Percentiles rank a stretch among this genome's conserved stretches.
Conservation (phyloP, 2,113 vertebrate genomes). For the Mungos mungo region DNA sequence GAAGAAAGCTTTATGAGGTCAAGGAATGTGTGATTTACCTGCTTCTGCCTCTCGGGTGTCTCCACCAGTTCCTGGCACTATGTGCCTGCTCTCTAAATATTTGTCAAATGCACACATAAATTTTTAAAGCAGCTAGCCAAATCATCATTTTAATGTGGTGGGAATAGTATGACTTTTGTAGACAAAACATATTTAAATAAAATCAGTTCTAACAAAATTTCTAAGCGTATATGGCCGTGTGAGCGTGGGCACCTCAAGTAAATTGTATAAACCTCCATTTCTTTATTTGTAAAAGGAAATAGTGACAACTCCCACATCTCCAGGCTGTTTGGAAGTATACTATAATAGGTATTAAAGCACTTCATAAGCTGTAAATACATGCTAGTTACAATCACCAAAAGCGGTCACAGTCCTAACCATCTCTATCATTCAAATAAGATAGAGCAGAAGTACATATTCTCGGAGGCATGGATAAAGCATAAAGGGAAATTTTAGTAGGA, state of each 20-base stretch:
- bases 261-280: not conserved
- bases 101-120: not conserved
- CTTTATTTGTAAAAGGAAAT: constrained; percentile 14
- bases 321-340: not conserved
- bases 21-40: not conserved
- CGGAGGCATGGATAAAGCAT: fast-evolving
- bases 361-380: not conserved
- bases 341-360: not conserved
- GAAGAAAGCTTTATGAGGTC: not conserved
- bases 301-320: not conserved
- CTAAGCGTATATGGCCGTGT: not conserved
- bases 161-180: not conserved
- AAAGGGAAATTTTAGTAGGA: not conserved
- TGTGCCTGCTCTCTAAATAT: not conserved
- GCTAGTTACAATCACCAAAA: not conserved
- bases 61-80: not conserved
- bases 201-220: not conserved
- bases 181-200: not conserved
- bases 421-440: not conserved
- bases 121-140: not conserved
- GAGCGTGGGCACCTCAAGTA: not conserved
- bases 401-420: not conserved
- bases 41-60: not conserved
- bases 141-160: not conserved
- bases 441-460: not conserved